Conservation (phyloP, 2,888 invertebrate species). For the Chaetoderma sp. region DNA sequence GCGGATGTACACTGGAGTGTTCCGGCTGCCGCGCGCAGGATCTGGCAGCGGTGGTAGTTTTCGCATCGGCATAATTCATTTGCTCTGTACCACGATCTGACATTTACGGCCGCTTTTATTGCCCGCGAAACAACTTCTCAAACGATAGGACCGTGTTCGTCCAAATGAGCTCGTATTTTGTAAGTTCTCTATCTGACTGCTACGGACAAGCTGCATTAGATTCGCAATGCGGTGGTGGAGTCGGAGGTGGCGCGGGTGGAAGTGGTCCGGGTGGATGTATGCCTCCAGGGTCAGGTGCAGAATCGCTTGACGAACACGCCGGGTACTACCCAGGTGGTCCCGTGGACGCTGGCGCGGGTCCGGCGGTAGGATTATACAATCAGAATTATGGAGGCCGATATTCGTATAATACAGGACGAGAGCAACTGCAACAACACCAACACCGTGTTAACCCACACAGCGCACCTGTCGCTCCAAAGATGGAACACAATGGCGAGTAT, state of each 20-base stretch:
- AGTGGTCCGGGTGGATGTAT: slow-evolving; percentile 50
- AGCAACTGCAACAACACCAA: too few species aligned
- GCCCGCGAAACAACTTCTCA: slow-evolving; percentile 40
- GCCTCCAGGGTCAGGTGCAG: slow-evolving; percentile 45
- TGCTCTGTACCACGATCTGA: slow-evolving; percentile 47
- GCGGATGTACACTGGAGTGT: not conserved
- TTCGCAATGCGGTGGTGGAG: slow-evolving; percentile 47
- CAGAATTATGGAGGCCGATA: too few species aligned
- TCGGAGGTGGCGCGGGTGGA: slow-evolving; percentile 49
- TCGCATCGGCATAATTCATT: slow-evolving; percentile 61
- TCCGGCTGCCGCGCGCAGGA: too few species aligned
- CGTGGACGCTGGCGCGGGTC: too few species aligned
- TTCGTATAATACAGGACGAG: too few species aligned
- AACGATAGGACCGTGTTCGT: too few species aligned
- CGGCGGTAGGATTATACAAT: too few species aligned
- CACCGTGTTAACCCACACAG: too few species aligned
- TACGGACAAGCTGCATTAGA: slow-evolving; percentile 58
- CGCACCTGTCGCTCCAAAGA: too few species aligned
- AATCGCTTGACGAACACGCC: too few species aligned
- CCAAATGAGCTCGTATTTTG: slow-evolving; percentile 65
- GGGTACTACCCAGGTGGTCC: too few species aligned
- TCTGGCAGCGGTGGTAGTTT: too few species aligned
- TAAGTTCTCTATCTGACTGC: slow-evolving; percentile 61
- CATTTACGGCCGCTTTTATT: slow-evolving; percentile 56
- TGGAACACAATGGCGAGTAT: slow-evolving; percentile 56